Evolutionary conservation across 2,797 vertebrate species (phyloP).

Genomic region (Molothrus ater): DNA sequence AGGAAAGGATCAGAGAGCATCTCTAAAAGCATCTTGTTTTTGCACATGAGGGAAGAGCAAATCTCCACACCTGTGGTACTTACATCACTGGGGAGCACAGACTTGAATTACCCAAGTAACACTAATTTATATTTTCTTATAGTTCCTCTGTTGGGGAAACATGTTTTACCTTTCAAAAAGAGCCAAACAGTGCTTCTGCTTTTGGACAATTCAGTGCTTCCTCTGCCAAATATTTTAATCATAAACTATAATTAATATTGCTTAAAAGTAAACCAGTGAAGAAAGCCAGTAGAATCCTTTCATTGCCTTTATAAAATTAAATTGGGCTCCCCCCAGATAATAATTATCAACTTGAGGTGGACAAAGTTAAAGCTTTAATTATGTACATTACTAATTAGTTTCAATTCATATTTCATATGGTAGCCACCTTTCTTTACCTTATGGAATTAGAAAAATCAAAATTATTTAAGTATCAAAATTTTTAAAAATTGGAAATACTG

Average conservation of each 20-base stretch:
- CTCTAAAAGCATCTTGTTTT: neutral
- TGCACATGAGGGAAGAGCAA: neutral
- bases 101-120: neutral
- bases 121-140: neutral
- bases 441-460: neutral
- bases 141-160: neutral
- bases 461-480: neutral
- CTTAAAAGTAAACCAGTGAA: neutral
- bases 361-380: neutral
- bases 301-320: neutral
- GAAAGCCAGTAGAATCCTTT: neutral
- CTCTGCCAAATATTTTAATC: neutral
- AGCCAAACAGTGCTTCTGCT: neutral
- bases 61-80: neutral
- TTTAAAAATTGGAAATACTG: neutral
- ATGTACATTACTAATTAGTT: neutral
- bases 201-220: neutral
- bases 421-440: neutral
- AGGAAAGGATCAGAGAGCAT: neutral
- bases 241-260: neutral
- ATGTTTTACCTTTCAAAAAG: neutral
- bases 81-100: neutral
- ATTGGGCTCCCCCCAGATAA: neutral
- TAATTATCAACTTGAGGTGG: neutral
- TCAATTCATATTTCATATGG: neutral